Percentiles rank a stretch among this genome's conserved stretches.
Evolutionary conservation across 2,888 invertebrate genomes (phyloP).

Genomic region (Sylvicola cinctus): DNA sequence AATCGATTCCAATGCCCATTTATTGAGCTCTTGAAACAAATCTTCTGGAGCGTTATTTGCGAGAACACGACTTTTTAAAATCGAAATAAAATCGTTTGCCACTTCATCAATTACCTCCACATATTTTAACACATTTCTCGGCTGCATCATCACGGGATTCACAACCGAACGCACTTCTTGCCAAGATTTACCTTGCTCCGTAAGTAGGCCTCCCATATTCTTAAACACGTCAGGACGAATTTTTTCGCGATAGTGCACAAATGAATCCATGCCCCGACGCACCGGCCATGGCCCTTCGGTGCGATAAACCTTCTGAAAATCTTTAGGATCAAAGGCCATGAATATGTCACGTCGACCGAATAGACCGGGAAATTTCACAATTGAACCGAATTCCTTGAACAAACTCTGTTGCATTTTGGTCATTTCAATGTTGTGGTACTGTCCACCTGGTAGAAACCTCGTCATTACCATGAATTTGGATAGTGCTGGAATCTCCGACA

Average conservation of each 20-base stretch:
- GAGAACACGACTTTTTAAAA: constrained; percentile 7
- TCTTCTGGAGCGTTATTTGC: constrained; percentile 20
- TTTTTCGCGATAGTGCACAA: constrained; percentile 20
- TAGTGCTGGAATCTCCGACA: constrained; percentile 2
- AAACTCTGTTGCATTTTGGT: not conserved
- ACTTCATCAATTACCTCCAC: constrained; percentile 28
- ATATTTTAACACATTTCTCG: constrained; percentile 31
- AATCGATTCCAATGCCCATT: constrained; percentile 35
- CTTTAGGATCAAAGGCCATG: constrained; percentile 28
- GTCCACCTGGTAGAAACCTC: constrained; percentile 2
- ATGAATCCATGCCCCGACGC: constrained; percentile 19
- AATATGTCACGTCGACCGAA: constrained; percentile 16
- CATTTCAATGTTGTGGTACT: not conserved
- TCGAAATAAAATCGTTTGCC: constrained; percentile 15
- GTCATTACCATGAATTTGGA: not conserved
- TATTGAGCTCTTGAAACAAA: constrained; percentile 17
- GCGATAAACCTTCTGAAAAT: constrained; percentile 27
- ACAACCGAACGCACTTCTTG: constrained; percentile 39
- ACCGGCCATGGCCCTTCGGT: constrained; percentile 27
- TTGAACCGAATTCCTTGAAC: constrained; percentile 15
- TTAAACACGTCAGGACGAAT: constrained; percentile 18
- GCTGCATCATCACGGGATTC: constrained; percentile 40
- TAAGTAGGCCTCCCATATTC: constrained; percentile 2
- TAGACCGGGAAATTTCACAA: constrained; percentile 19
- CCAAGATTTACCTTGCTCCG: constrained; percentile 30